These are phyloP conservation scores for Zosterops japonicus DNA, from an alignment of 2,113 vertebrate genomes.

Conservation along the genomic window DNA sequence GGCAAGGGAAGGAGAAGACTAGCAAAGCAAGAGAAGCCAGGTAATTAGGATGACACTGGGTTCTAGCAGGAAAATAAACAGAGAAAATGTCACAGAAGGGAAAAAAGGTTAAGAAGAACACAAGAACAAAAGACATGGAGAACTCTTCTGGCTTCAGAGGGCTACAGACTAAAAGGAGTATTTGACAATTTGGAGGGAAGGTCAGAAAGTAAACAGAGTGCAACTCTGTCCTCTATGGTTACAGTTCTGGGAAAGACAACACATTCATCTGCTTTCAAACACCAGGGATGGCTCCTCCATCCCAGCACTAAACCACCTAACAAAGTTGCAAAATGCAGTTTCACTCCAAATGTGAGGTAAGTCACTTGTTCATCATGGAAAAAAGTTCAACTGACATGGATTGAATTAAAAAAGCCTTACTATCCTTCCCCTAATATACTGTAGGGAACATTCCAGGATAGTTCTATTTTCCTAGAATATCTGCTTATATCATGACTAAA, in stretches of 20 bases:
- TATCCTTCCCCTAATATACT: neutral
- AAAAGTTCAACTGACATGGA: neutral
- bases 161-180: neutral
- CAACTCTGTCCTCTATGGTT: neutral
- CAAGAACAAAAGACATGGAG: neutral
- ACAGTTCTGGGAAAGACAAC: neutral
- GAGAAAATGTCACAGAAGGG: neutral
- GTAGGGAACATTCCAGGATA: neutral
- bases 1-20: neutral
- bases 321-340: neutral
- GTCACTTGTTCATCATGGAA: neutral
- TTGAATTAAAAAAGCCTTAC: neutral
- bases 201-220: neutral
- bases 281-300: neutral
- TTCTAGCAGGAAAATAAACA: neutral
- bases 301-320: neutral
- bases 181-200: neutral
- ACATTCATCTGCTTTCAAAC: neutral
- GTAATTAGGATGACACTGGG: neutral
- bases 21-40: neutral
- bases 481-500: neutral
- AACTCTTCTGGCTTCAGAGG: neutral
- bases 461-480: neutral
- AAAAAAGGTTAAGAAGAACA: neutral
- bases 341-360: neutral